Evolutionary conservation across 2,888 invertebrate genomes (phyloP).

Genomic region (Rhingia campestris): DNA sequence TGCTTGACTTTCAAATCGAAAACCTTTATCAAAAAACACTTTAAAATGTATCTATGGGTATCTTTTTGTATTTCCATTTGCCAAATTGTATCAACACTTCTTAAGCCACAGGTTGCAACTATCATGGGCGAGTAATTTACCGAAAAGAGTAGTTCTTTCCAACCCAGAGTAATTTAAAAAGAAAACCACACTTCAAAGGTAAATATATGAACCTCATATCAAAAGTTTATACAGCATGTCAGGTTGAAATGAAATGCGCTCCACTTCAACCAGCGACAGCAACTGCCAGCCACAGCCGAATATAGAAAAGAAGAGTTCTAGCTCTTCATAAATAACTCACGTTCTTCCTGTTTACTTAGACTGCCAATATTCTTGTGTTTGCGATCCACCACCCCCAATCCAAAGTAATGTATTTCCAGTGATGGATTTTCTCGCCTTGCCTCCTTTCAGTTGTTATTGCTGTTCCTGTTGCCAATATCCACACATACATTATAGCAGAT

Average conservation of each 20-base stretch:
- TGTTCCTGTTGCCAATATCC: neutral
- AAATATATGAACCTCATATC: slow-evolving; percentile 10
- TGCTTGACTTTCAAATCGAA: too few species aligned
- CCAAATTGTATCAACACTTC: too few species aligned
- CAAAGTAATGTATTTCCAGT: neutral
- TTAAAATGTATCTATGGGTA: too few species aligned
- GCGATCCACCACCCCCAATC: slow-evolving; percentile 3
- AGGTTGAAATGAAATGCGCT: neutral
- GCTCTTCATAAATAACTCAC: slow-evolving; percentile 57
- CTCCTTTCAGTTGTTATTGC: neutral
- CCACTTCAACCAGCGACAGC: neutral
- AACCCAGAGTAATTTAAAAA: neutral
- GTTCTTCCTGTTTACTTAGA: slow-evolving; percentile 61
- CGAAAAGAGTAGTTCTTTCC: too few species aligned
- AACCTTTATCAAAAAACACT: too few species aligned
- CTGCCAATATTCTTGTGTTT: slow-evolving; percentile 29
- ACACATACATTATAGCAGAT: neutral
- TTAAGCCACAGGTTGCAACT: too few species aligned
- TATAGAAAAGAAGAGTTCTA: neutral
- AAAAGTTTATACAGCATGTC: neutral
- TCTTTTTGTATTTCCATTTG: too few species aligned
- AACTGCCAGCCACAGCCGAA: neutral
- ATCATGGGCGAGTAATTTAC: too few species aligned
- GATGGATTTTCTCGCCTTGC: neutral
- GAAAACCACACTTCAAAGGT: slow-evolving; percentile 17